Base-by-base conservation (phyloP, 2,888 invertebrate genomes). In the Acronicta psi region DNA sequence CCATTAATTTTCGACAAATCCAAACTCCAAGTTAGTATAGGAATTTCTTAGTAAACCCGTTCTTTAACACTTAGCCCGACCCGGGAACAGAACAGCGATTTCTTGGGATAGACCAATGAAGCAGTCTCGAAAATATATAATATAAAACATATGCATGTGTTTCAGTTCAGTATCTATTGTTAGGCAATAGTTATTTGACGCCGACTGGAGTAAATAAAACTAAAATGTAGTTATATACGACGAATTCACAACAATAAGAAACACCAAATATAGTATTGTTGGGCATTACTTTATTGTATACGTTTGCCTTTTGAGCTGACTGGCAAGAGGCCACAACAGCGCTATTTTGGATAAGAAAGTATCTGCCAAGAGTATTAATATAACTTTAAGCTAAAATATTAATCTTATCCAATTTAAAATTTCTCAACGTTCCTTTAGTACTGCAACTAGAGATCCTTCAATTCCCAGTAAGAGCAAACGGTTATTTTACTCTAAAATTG, bases 151-250 rank as follows among this genome's bases (percentile, higher is more conserved):
- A 40, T 38, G 9, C 34, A 25, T 34, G 43, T 43, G 23, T 44
- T 51, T 47, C 13, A 49, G 53, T 54, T 47, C 54, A 69, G 37
- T 69, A 44, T 60, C 47, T 60, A 58, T 60, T 69, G 60, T 65
- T 57, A 36, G 18, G 49, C 46, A 42, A 36, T 14, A 23, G 18
- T 57, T 69, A 42, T 52, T 66, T 56, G 38, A 45, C 23, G 29
- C 41, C 20, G 7, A 41, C 37, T 67, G 31, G 23, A 54, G 55
- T 41, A 60, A 66, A 66, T 52, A 25, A 45, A 67, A 41, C 54
- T 51, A 36, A 47, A 65, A 45, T 56, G 17, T 52, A 40, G 37
- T 60, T n/a, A n/a, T n/a, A 34, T 34, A 49, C 23, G 55, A 45
- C 25, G n/a, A 37, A 54, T n/a, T 43, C 40, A 38, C n/a, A 52